phyloP scores from a whole-genome alignment of 1,140 invertebrate genomes.

The Rhyacophila brunnea region DNA sequence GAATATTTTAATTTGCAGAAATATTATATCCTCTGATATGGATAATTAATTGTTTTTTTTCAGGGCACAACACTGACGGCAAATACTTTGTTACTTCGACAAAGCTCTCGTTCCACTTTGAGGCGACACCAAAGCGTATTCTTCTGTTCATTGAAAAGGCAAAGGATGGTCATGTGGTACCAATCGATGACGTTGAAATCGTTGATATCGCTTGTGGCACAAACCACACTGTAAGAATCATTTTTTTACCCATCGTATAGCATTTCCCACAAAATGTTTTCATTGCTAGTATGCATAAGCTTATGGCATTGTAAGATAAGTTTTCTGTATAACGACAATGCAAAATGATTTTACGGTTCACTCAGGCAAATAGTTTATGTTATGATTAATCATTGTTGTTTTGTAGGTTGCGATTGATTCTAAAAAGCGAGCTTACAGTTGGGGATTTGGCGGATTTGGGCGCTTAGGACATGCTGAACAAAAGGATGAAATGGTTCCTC shows the following conservation, averaged over 20 bases:
- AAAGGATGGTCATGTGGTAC: conserved; percentile 81
- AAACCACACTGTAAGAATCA: conserved; percentile 76
- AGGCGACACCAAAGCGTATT: conserved; percentile 80
- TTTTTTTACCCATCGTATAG: too few species aligned
- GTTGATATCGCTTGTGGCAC: conserved; percentile 87
- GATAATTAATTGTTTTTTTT: too few species aligned
- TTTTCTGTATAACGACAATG: too few species aligned
- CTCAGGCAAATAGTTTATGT: too few species aligned
- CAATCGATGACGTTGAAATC: conserved; percentile 83
- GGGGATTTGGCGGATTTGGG: conserved; percentile 94
- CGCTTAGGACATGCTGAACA: conserved; percentile 88
- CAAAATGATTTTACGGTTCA: too few species aligned
- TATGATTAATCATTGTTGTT: background rate
- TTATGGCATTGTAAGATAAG: too few species aligned
- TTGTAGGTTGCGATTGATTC: conserved; percentile 79
- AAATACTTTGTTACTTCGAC: conserved; percentile 89
- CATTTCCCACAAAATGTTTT: too few species aligned
- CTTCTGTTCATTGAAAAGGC: conserved; percentile 84
- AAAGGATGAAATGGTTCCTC: conserved; percentile 87
- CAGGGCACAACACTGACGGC: conserved; percentile 90
- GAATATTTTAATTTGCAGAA: too few species aligned
- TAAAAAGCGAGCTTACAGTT: conserved; percentile 83
- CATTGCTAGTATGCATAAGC: too few species aligned
- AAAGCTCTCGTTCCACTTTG: conserved; percentile 83
- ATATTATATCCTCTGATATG: too few species aligned